Base-by-base conservation (phyloP, 2,888 invertebrate species). In the Thyatira batis region DNA sequence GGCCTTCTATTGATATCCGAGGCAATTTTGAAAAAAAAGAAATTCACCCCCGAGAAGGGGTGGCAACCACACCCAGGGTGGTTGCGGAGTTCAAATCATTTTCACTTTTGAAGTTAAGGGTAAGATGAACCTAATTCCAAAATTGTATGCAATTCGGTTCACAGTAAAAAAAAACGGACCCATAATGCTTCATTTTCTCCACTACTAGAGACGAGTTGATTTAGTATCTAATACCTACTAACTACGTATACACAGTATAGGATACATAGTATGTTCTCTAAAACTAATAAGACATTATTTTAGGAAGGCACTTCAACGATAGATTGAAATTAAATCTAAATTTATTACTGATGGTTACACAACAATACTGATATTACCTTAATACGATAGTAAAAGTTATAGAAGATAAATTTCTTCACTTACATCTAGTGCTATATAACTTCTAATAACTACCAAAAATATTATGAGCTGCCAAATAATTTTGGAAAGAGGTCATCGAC, bases 391-490 rank as follows among this genome's bases (percentile, higher is more conserved):
- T n/a, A n/a, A n/a, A 13, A 27, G 20, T 44, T 17, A 30, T 11
- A 30, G 1, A 30, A 30, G 30, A 30, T 30, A 30, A 10, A 20
- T 8, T 49, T 49, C 21, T n/a, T 49, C 20, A 45, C 50, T 33
- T 54, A 53, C 45, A 55, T 58, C 51, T 51, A 58, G 55, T n/a
- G 50, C 27, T 33, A 52, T 33, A 49, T 23, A 48, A 54, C 17
- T 17, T 23, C 49, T 80, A 84, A 61, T 80, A 83, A 55, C 76
- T 78, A 44, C 78, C 80, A 60, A 85, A 87, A n/a, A 87, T 82
- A 54, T 85, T 87, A 55, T 86, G 85, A 65, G 87, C 85, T 54
- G 85, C 79, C 64, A 87, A 77, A 69, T 86, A 85, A 65, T 85
- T 85, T 49, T 87, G 83, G 21, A 86, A 73, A 1, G 86, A 83